These are phyloP conservation scores for Athrips mouffetella DNA, from an alignment of 2,888 invertebrate genomes.

Conservation along the genomic window DNA sequence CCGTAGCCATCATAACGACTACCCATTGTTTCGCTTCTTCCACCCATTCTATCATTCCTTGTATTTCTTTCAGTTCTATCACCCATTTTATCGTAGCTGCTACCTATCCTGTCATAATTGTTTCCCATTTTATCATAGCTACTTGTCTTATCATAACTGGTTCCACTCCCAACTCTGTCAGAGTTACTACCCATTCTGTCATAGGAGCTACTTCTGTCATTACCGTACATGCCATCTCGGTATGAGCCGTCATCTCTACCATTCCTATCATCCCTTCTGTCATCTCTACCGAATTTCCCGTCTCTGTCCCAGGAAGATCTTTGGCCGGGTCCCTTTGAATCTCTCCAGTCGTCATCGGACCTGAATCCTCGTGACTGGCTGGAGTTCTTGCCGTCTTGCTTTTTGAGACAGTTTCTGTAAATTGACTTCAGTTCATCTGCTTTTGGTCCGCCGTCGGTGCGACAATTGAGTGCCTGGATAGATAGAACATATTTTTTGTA, in stretches of 20 bases:
- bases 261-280: slow-evolving; percentile 26
- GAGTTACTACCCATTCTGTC: slow-evolving; percentile 22
- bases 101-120: slow-evolving; percentile 13
- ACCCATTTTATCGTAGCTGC: slow-evolving; percentile 1
- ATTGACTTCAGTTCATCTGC: slow-evolving; percentile 78
- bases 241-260: slow-evolving; percentile 30
- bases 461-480: slow-evolving; percentile 75
- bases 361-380: slow-evolving; percentile 35
- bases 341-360: slow-evolving; percentile 48
- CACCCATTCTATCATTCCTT: slow-evolving; percentile 28
- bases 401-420: slow-evolving; percentile 76
- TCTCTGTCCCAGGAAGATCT: slow-evolving; percentile 41
- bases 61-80: not conserved
- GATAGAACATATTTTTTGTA: not conserved
- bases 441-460: slow-evolving; percentile 77
- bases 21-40: slow-evolving; percentile 24
- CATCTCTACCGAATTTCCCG: slow-evolving; percentile 28
- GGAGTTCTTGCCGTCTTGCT: slow-evolving; percentile 50
- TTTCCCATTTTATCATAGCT: not conserved
- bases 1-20: slow-evolving; percentile 30
- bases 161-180: slow-evolving; percentile 34
- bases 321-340: slow-evolving; percentile 38
- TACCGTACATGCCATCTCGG: slow-evolving; percentile 15
- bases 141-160: slow-evolving; percentile 31
- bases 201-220: slow-evolving; percentile 28